These are phyloP conservation scores for Dicyrtoma fusca DNA, from an alignment of 2,888 invertebrate species.

Conservation along the genomic window DNA sequence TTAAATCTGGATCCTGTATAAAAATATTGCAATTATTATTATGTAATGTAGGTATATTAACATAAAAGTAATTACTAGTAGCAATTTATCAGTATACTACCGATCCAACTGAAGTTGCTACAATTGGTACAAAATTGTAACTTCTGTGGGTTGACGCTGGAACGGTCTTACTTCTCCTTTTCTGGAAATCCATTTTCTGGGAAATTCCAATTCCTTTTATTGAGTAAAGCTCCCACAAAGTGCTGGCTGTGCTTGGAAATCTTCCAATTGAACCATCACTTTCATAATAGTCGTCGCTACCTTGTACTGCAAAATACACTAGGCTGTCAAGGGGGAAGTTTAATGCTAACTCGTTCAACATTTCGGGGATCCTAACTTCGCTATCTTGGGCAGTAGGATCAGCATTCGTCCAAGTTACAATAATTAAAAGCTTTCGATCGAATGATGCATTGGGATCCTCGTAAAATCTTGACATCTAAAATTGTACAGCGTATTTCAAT, in stretches of 20 bases:
- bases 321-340: neutral
- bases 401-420: too few relatives aligned
- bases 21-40: too few relatives aligned
- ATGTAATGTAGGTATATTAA: too few relatives aligned
- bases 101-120: neutral
- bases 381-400: too few relatives aligned
- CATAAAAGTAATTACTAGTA: too few relatives aligned
- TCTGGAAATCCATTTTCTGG: neutral
- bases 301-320: neutral
- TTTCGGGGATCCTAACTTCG: neutral
- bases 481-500: too few relatives aligned
- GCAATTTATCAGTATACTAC: too few relatives aligned
- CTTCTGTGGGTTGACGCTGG: neutral
- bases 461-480: conserved; percentile 1
- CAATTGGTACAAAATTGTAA: neutral
- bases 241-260: neutral
- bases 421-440: neutral
- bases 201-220: neutral
- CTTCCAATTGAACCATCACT: too few relatives aligned
- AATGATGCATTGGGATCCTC: neutral
- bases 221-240: neutral
- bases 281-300: too few relatives aligned
- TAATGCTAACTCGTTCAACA: neutral
- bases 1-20: neutral
- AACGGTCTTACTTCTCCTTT: too few relatives aligned